Evolutionary conservation across 2,888 invertebrate species (phyloP), one percentile per base, ranked within the genome.

Genomic region (Aspidiotus rigidus): DNA sequence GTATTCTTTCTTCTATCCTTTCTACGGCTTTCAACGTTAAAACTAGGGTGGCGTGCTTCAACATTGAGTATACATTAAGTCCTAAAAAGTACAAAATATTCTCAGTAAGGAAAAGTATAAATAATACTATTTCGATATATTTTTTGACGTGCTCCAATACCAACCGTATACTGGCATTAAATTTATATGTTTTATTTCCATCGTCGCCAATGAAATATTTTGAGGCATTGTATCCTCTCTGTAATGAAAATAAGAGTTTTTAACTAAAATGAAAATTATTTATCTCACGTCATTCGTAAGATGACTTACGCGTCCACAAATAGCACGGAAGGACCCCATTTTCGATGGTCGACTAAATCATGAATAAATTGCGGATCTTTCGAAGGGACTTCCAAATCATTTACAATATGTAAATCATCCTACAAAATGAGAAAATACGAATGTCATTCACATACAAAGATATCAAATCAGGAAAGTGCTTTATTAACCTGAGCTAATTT

Each of bases 281-380:
- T 69, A 66, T 63, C n/a, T 40, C 61, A 13, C 49, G 53, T 57
- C 40, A 60, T 69, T 55, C 28, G 55, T 54, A 17, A 42, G 74
- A 72, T 71, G 28, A 81, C 88, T 83, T 85, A 92, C 87, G 87
- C 88, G 79, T 98, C 94, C 66, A 98, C 84, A 79, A 99, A 88
- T 0, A 99, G 81, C 11, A 95, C 93, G 10, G 97, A 94, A 54
- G 93, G 90, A 11, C 99, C 99, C 99, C 99, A 99, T 77, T 89
- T 87, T 73, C 98, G 84, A 57, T 85, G 82, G 74, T 89, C 87
- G 42, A 91, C 85, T 64, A 99, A 79, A 74, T 93, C 87, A 74
- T 85, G 81, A 9, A 99, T 79, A 77, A 85, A 96, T 75, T 85
- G 80, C 0, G 87, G 82, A 72, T 95, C 90, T 67, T 88, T 86